phyloP scores from a whole-genome alignment of 2,113 vertebrate genomes.

The Furnarius figulus region DNA sequence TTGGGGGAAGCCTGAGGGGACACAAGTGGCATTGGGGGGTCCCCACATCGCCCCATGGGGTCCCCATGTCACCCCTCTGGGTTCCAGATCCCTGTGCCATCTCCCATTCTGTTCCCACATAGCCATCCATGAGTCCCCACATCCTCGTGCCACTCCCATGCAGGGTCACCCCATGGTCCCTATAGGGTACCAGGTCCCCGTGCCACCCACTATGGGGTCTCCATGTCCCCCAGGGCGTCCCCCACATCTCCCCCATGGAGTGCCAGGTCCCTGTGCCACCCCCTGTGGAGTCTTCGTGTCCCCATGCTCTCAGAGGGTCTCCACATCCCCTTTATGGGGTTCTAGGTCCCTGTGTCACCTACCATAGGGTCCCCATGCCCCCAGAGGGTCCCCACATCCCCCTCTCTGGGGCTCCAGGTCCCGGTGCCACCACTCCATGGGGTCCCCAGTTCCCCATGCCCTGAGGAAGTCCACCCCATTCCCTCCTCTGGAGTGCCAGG shows the following conservation, averaged over 20 bases:
- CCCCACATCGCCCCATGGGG: neutral
- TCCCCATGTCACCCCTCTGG: neutral
- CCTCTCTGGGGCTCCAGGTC: too few relatives aligned
- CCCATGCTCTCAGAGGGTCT: neutral
- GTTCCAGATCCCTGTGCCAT: neutral
- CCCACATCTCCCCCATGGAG: too few relatives aligned
- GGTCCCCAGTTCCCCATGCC: too few relatives aligned
- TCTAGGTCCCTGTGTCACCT: neutral
- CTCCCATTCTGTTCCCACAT: neutral
- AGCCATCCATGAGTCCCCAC: neutral
- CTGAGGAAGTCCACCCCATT: rapidly evolving
- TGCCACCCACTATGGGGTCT: too few relatives aligned
- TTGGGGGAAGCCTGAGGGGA: conserved; percentile 81
- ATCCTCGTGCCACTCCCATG: neutral
- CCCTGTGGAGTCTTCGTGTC: too few relatives aligned
- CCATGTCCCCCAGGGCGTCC: too few relatives aligned
- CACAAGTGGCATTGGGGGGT: neutral
- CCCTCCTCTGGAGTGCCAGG: neutral
- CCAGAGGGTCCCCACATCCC: rapidly evolving
- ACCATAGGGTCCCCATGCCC: too few relatives aligned
- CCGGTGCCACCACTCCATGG: neutral
- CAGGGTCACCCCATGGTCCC: too few relatives aligned
- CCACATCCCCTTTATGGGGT: too few relatives aligned
- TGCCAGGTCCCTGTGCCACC: neutral
- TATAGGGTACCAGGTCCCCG: neutral